These are phyloP conservation scores for Scomberomorus guttatus DNA, from an alignment of 2,797 vertebrate genomes.

Conservation along the genomic window DNA sequence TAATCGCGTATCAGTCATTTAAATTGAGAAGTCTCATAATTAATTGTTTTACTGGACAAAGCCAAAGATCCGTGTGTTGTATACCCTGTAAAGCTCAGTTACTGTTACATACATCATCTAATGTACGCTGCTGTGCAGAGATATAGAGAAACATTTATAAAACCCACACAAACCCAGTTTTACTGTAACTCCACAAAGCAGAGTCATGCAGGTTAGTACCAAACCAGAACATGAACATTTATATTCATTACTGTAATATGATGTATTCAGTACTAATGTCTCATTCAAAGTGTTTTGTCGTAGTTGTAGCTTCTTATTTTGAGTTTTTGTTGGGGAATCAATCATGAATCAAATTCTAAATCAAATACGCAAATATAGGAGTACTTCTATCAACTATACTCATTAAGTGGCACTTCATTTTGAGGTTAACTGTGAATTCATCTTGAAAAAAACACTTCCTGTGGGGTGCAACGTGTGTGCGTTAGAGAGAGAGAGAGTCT, in stretches of 20 bases:
- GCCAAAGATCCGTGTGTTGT: background rate
- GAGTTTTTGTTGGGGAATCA: fast-evolving
- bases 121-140: background rate
- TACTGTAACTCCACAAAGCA: background rate
- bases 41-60: background rate
- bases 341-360: background rate
- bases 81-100: background rate
- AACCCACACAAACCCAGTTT: background rate
- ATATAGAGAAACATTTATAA: background rate
- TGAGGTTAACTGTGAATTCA: conserved; percentile 57
- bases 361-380: background rate
- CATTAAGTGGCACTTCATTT: conserved; percentile 33
- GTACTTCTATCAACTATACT: fast-evolving
- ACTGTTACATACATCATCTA: background rate
- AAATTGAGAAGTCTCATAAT: background rate
- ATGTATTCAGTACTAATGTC: background rate
- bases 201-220: background rate
- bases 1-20: background rate
- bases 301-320: background rate
- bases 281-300: background rate
- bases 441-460: conserved; percentile 59
- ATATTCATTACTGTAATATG: background rate
- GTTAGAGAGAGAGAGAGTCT: conserved; percentile 8
- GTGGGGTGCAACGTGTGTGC: conserved; percentile 41
- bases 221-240: background rate